phyloP scores from a whole-genome alignment of 2,113 vertebrate species.

The Ptychochromis oligacanthus region DNA sequence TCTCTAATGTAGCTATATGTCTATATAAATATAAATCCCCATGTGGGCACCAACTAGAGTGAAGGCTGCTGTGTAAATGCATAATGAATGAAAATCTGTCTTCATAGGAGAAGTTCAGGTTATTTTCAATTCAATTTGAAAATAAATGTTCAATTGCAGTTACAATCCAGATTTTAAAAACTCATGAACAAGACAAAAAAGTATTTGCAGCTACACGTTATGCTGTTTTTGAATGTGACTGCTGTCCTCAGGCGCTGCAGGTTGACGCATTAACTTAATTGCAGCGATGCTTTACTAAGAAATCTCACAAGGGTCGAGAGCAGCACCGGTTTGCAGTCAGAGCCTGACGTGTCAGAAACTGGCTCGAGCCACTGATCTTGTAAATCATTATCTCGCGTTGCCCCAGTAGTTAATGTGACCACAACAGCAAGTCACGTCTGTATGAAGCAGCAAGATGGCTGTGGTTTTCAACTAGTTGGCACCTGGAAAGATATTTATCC shows the following conservation, averaged over 20 bases:
- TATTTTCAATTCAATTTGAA: too few species aligned
- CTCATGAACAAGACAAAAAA: neutral
- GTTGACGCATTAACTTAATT: neutral
- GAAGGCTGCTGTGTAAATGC: neutral
- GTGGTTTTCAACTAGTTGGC: neutral
- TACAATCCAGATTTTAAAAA: neutral
- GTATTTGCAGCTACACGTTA: neutral
- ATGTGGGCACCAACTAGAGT: neutral
- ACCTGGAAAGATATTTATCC: neutral
- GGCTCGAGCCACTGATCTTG: constrained; percentile 10
- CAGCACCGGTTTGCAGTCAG: neutral
- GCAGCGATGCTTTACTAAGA: neutral
- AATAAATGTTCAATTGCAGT: too few species aligned
- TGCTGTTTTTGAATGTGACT: neutral
- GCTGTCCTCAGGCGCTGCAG: neutral
- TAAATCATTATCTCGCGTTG: constrained; percentile 48
- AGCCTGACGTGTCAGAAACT: neutral
- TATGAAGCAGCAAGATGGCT: neutral
- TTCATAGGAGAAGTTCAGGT: neutral
- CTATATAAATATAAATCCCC: fast-evolving
- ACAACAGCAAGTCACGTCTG: neutral
- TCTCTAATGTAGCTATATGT: neutral
- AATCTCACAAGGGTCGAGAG: neutral
- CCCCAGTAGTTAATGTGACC: neutral
- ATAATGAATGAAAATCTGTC: neutral